Evolutionary conservation across 2,113 vertebrate genomes (phyloP), one percentile per base, ranked within the genome.

Genomic region (Procavia capensis): DNA sequence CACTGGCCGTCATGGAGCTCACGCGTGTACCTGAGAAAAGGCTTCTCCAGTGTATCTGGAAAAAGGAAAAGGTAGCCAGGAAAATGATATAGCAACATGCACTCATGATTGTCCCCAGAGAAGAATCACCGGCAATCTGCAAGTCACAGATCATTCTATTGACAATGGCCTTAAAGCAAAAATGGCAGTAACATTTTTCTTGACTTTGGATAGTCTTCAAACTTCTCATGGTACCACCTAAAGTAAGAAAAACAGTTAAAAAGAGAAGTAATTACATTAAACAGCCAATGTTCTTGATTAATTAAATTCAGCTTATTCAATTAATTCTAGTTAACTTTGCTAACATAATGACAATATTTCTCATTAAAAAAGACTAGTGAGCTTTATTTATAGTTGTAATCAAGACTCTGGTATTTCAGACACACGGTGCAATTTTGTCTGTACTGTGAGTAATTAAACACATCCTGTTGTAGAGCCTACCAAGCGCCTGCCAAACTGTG

Each of bases 151-250:
- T 16, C 22, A 34, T 6, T 25, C 63, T 27, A 24, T 0, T 8
- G 36, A 41, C 6, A 24, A 41, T 6, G 3, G 24, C 34, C 92
- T 98, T 97, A 99, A 93, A 99, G 98, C 34, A 99, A 36, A 98
- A 99, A 99, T 0, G 99, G 99, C 95, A 99, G 98, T 70, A 99
- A 64, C 34, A 98, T 98, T 98, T 99, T 99, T 95, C 99, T 99
- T 54, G 79, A 95, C 96, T 99, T 99, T 0, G 99, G 99, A 92
- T 99, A 99, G 96, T 99, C 98, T 98, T 99, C 99, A 98, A 99
- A 99, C 98, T 99, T 99, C 36, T 98, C 91, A 50, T 98, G 98
- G 94, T 99, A 99, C 99, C 99, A 99, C 94, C 99, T 99, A 98
- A 80, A 99, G 97, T 96, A 97, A 89, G 68, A 95, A 90, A 11